Base-by-base conservation (phyloP, 2,113 vertebrate genomes). In the Seriola rivoliana region DNA sequence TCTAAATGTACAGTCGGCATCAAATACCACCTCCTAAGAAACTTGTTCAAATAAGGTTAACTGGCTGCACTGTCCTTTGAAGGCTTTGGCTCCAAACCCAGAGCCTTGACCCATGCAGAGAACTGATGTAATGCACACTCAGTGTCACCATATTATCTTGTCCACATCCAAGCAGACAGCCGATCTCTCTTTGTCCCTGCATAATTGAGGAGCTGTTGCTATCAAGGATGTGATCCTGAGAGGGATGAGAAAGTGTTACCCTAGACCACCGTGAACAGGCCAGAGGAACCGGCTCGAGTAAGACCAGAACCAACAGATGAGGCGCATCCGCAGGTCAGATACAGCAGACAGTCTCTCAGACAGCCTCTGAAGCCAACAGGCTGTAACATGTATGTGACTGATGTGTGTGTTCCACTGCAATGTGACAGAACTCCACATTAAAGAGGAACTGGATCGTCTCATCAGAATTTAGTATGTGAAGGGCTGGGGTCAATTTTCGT, bases 141-240 rank as follows among this genome's bases (percentile, higher is more conserved):
- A 32, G 72, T 73, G 60, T 87, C 82, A 85, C 90, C 44, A 52
- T 65, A 82, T 87, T 93, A 88, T 93, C 92, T 90, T 90, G 90
- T 90, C 84, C 76, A 74, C 72, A 81, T 89, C 71, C 82, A 84
- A 55, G 38, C 71, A 88, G 91, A 90, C 88, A 93, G 87, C 82
- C 74, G 86, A 93, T 92, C 92, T 90, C 74, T 86, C 85, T 42
- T 82, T 88, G 89, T 68, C 86, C 63, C 89, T 95, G 92, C 91
- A 95, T 94, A 93, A 95, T 95, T 92, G 86, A 95, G 80, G 71
- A 91, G 93, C 80, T 70, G 75, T 60, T 91, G 85, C 73, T 90
- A 89, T 91, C 85, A 82, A 85, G 91, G 89, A 87, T 84, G 89
- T 81, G 90, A 80, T 83, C 85, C 88, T 87, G 80, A 76, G 75